Conservation (phyloP, 2,888 invertebrate species). For the Tridacna gigas region DNA sequence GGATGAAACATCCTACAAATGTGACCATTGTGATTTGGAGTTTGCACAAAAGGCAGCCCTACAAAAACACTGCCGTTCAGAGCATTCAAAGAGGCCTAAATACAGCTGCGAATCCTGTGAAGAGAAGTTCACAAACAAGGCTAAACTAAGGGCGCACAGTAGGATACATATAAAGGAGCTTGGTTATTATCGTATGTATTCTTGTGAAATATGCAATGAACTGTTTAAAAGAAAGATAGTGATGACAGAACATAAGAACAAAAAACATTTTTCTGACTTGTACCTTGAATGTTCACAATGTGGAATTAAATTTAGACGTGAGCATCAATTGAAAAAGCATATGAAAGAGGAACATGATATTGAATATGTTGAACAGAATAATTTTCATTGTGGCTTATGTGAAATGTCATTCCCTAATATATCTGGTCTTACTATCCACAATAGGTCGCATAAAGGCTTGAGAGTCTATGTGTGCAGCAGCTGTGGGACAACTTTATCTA, state of each 20-base stretch:
- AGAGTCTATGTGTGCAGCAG: constrained; percentile 12
- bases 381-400: constrained; percentile 14
- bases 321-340: constrained; percentile 14
- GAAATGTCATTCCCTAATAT: constrained; percentile 13
- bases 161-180: constrained; percentile 14
- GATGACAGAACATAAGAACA: constrained; percentile 17
- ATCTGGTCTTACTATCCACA: constrained; percentile 20
- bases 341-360: constrained; percentile 19
- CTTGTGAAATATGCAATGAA: constrained; percentile 17
- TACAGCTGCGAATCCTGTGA: constrained; percentile 15
- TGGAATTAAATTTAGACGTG: constrained; percentile 15
- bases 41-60: constrained; percentile 5
- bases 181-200: constrained; percentile 7
- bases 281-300: neutral
- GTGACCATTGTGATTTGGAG: constrained; percentile 10
- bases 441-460: constrained; percentile 11
- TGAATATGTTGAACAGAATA: constrained; percentile 10
- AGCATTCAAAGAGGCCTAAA: constrained; percentile 9
- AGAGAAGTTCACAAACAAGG: constrained; percentile 10
- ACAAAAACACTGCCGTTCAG: neutral
- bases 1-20: constrained; percentile 8
- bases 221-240: constrained; percentile 3
- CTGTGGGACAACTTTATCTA: neutral
- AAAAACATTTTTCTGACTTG: constrained; percentile 16
- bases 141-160: constrained; percentile 11